Evolutionary conservation across 2,797 vertebrate species (phyloP), one percentile per base, ranked within the genome.

Genomic region (Rhyacichthys aspro): DNA sequence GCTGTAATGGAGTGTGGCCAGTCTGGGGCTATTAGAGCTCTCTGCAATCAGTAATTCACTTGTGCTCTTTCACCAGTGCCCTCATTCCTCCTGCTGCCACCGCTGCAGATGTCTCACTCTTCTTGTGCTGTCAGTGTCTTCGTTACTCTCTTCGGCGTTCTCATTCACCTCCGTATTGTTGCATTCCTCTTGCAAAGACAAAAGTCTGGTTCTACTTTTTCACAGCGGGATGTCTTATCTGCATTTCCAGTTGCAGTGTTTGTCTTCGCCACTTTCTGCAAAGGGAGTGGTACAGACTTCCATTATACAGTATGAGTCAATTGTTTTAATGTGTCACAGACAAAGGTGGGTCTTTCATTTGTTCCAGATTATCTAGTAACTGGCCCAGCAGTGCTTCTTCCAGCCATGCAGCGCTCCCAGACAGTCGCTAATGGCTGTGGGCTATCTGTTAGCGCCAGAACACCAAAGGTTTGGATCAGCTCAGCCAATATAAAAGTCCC

Each of bases 1-100:
- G 80, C 84, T 84, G 78, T 88, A 88, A 90, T 90, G 87, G 86
- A 88, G 79, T 76, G 78, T 72, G 78, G 87, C 83, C 77, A 88
- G 84, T 87, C 71, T 79, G 77, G 71, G 74, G 89, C 87, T 89
- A 89, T 89, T 87, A 89, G 87, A 84, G 76, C 85, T 82, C 82
- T 80, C 70, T 85, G 84, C 85, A 83, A 89, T 88, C 86, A 87
- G 85, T 86, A 74, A 85, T 86, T 84, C 83, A 89, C 81, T 82
- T 72, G 59, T 80, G 76, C 80, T 81, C 59, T 82, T 83, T 80
- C 73, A 72, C 59, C 37, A 73, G 82, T 12, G 57, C 74, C 70
- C 67, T 68, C 42, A 16, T 43, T 49, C 64, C 59, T 48, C 66
- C 64, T 61, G 70, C 64, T 59, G 34, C 57, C 43, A 8, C 52